Conservation (phyloP, 2,797 vertebrate genomes). For the Discoglossus pictus region DNA sequence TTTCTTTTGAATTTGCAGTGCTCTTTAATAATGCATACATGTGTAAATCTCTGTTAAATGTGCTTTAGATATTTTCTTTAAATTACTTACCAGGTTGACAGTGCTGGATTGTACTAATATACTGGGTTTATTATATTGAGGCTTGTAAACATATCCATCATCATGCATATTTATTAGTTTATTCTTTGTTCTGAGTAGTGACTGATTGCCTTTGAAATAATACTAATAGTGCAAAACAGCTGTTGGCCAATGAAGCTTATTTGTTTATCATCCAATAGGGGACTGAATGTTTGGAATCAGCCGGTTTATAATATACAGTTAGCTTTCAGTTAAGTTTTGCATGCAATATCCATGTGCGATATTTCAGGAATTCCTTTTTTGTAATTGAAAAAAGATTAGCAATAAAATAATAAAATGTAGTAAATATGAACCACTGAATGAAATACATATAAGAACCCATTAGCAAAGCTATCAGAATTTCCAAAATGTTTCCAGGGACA, state of each 20-base stretch:
- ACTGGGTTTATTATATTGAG: constrained; percentile 7
- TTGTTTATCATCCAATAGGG: constrained; percentile 20
- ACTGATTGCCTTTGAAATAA: constrained; percentile 22
- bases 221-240: constrained; percentile 14
- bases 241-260: constrained; percentile 7
- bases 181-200: constrained; percentile 15
- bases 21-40: constrained; percentile 8
- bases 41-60: constrained; percentile 8
- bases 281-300: background rate
- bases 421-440: too few relatives aligned
- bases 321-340: background rate
- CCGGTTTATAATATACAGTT: constrained; percentile 6
- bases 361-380: constrained; percentile 38
- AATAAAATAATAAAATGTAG: too few relatives aligned
- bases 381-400: too few relatives aligned
- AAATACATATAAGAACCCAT: too few relatives aligned
- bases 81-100: constrained; percentile 6
- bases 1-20: constrained; percentile 9
- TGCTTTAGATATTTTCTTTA: constrained; percentile 10
- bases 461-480: too few relatives aligned
- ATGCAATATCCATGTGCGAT: background rate
- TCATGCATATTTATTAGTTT: constrained; percentile 18
- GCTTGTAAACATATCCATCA: constrained; percentile 33
- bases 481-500: too few relatives aligned
- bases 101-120: constrained; percentile 14